Base-by-base conservation (phyloP, 2,797 vertebrate genomes). In the Macropus fuliginosus region DNA sequence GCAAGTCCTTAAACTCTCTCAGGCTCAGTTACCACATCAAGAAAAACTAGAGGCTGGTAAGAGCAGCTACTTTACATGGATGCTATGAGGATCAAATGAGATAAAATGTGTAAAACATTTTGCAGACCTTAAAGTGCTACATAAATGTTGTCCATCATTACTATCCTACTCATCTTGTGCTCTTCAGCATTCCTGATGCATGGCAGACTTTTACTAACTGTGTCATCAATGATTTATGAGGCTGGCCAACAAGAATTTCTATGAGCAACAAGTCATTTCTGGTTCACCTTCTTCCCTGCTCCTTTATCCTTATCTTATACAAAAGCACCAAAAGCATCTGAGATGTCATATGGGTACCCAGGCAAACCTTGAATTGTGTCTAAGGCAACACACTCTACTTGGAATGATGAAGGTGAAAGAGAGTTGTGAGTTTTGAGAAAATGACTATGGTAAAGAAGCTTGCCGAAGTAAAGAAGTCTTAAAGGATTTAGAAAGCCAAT, bases 401-500 rank as follows among this genome's bases (percentile, higher is more conserved):
- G 55, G 95, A 96, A 93, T 24, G 11, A 91, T 92, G 97, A 96
- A 29, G 66, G 8, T 90, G 91, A 91, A 54, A 27, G 57, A 91
- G 5, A 93, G 56, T 55, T 93, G 31, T 0, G 90, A 81, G 54
- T 81, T 94, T 93, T 55, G 29, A 55, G 92, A 90, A 96, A 91
- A 9, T 91, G 96, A 92, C 95, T 94, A 94, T 95, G 92, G 27
- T 55, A 95, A 66, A 96, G 96, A 95, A 96, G 90, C 62, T 95
- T 93, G 92, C 59, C 95, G 2, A 96, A 96, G 96, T 92, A 96
- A 95, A 96, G 56, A 54, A 95, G 59, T 91, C 90, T 90, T 92
- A 21, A 50, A 10, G 57, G 66, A 95, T 92, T 94, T 87, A 94
- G 54, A 97, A 94, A 96, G 95, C 27, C 27, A 27, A 40, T 81